These are phyloP conservation scores for Euschistus heros DNA, from an alignment of 1,140 invertebrate genomes.

Conservation along the genomic window DNA sequence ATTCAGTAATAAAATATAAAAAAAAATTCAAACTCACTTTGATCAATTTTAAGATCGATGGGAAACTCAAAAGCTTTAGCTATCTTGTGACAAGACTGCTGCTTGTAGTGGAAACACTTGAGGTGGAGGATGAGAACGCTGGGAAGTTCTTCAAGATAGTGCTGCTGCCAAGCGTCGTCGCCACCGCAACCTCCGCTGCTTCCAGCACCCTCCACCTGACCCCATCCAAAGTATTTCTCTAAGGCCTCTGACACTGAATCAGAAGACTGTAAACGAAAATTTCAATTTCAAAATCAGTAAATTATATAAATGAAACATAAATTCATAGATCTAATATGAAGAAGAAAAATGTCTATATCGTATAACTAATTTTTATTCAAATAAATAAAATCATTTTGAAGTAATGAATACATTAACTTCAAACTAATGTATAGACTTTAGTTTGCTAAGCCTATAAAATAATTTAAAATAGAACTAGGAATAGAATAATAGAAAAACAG, in stretches of 20 bases:
- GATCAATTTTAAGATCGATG: slow-evolving; percentile 78
- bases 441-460: too few relatives aligned
- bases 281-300: too few relatives aligned
- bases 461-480: too few relatives aligned
- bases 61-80: slow-evolving; percentile 80
- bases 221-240: slow-evolving; percentile 64
- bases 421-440: too few relatives aligned
- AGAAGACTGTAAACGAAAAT: slow-evolving; percentile 51
- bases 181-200: slow-evolving; percentile 74
- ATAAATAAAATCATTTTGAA: too few relatives aligned
- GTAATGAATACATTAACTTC: too few relatives aligned
- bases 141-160: slow-evolving; percentile 71
- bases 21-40: slow-evolving; percentile 52
- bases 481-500: too few relatives aligned
- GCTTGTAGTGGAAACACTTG: slow-evolving; percentile 77
- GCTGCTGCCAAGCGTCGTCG: slow-evolving; percentile 75
- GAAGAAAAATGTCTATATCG: too few relatives aligned
- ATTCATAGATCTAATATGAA: too few relatives aligned
- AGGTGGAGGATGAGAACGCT: slow-evolving; percentile 68
- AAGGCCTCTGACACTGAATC: slow-evolving; percentile 73
- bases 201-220: slow-evolving; percentile 73
- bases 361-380: too few relatives aligned
- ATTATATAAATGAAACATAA: neutral
- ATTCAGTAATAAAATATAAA: too few relatives aligned
- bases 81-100: slow-evolving; percentile 76